Conservation (phyloP, 2,888 invertebrate genomes). For the Tinea trinotella region DNA sequence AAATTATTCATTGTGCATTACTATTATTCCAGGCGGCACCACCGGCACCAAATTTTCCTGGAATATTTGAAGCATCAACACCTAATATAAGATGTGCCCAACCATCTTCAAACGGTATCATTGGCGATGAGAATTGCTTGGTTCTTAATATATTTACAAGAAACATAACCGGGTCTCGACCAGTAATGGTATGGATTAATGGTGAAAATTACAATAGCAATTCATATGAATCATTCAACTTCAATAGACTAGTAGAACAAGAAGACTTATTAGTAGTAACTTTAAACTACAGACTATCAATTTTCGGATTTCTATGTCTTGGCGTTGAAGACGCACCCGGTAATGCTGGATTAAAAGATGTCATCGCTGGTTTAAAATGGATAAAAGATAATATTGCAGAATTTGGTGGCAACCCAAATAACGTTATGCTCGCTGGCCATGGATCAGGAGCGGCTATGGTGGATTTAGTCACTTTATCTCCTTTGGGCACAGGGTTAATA, state of each 20-base stretch:
- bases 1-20: too few relatives aligned
- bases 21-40: slow-evolving; percentile 20
- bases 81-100: slow-evolving; percentile 32
- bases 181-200: slow-evolving; percentile 53
- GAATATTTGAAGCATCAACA: slow-evolving; percentile 8
- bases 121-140: slow-evolving; percentile 54
- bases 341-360: slow-evolving; percentile 89
- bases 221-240: slow-evolving; percentile 31
- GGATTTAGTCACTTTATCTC: slow-evolving; percentile 50
- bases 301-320: slow-evolving; percentile 79
- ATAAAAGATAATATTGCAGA: slow-evolving; percentile 77
- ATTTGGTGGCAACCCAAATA: slow-evolving; percentile 83
- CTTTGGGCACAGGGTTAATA: slow-evolving; percentile 35
- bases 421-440: slow-evolving; percentile 85
- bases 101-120: slow-evolving; percentile 40
- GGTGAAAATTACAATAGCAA: slow-evolving; percentile 43
- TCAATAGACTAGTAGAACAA: slow-evolving; percentile 72
- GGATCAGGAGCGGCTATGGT: slow-evolving; percentile 80
- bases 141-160: slow-evolving; percentile 45
- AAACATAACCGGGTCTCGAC: slow-evolving; percentile 37
- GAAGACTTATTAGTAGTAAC: slow-evolving; percentile 76
- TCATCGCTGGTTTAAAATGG: slow-evolving; percentile 84
- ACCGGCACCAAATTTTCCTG: slow-evolving; percentile 12
- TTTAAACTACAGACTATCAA: slow-evolving; percentile 79
- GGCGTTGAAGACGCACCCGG: slow-evolving; percentile 78